Evolutionary conservation across 2,888 invertebrate genomes (phyloP), one percentile per base, ranked within the genome.

Genomic region (Ligdia adustata): DNA sequence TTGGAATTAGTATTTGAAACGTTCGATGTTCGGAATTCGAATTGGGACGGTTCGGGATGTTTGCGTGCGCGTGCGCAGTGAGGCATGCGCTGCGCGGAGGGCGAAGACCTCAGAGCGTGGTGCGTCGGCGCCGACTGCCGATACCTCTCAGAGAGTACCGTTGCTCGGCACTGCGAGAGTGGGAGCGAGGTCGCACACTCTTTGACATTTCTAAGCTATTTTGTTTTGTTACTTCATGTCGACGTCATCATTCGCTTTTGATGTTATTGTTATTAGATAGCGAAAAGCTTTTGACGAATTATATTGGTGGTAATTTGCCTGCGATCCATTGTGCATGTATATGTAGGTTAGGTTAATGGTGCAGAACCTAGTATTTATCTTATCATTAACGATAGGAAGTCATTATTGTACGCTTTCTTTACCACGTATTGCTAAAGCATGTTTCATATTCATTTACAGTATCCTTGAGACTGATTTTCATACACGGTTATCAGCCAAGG

Each of bases 151-250:
- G 58, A 62, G 71, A 72, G 78, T 87, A 88, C 87, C 87, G 87
- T 87, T 87, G 87, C 62, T 62, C 60, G 69, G 69, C 42, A 28
- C 42, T 41, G 28, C 4, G 16, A 42, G 80, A 82, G 84, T 75
- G 83, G 82, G 82, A 82, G 82, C 72, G 84, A 81, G 83, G 82
- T 73, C 79, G 79, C 58, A 62, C 59, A 77, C 70, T 70, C 80
- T 82, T 79, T 82, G 84, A 85, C 86, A 87, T 88, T 88, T 82
- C 67, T 62, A 72, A 83, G 74, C n/a, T n/a, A n/a, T n/a, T n/a
- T 70, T 83, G 84, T 84, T 86, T 81, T 62, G 66, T 85, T 85
- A 56, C 55, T 56, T 49, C 53, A 58, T 73, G 70, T 75, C 76
- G 71, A 73, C 70, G 67, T 71, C 77, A 75, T 77, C 77, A 73